Evolutionary conservation across 2,113 vertebrate genomes (phyloP).

Genomic region (Anoplopoma fimbria): DNA sequence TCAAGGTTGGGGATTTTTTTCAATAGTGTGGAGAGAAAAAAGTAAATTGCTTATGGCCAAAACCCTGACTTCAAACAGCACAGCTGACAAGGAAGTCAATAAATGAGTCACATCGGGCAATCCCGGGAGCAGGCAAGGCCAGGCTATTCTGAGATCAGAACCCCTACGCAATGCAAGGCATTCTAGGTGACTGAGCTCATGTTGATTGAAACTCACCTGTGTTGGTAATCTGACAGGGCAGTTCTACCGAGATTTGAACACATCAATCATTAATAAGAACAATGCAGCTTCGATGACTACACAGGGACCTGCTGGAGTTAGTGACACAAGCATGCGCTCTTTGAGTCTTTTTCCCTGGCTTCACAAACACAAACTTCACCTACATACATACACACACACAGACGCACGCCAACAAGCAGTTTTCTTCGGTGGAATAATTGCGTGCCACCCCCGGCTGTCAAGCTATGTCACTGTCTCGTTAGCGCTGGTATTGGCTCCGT

Average conservation of each 20-base stretch:
- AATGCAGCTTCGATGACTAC: constrained; percentile 24
- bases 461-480: constrained; percentile 77
- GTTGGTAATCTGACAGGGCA: constrained; percentile 53
- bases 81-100: constrained; percentile 59
- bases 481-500: constrained; percentile 64
- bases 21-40: constrained; percentile 16
- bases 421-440: constrained; percentile 70
- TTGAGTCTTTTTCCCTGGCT: constrained; percentile 31
- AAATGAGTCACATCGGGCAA: constrained; percentile 60
- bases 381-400: constrained; percentile 1
- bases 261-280: constrained; percentile 71
- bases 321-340: constrained; percentile 43
- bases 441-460: constrained; percentile 71
- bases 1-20: constrained; percentile 25
- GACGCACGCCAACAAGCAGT: constrained; percentile 33
- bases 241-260: constrained; percentile 56
- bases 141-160: constrained; percentile 60
- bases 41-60: constrained; percentile 55
- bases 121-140: constrained; percentile 39
- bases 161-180: constrained; percentile 30
- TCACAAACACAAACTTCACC: constrained; percentile 22
- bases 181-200: constrained; percentile 61
- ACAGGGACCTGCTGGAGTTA: constrained; percentile 36
- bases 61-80: constrained; percentile 57
- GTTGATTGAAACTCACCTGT: constrained; percentile 63